Conservation (phyloP, 2,113 vertebrate species). For the Meleagris gallopavo region DNA sequence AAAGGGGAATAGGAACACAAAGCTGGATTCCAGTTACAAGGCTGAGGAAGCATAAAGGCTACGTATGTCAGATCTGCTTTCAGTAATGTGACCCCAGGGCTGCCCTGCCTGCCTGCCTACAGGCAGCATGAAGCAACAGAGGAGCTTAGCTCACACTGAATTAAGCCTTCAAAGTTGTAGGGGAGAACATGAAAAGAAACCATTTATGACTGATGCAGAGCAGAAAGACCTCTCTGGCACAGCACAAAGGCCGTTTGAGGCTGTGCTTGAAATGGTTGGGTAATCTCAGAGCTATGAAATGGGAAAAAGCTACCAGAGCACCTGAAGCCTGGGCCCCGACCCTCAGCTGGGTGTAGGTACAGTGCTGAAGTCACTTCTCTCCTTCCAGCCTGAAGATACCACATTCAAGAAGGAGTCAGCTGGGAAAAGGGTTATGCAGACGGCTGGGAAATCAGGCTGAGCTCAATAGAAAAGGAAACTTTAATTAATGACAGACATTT, state of each 20-base stretch:
- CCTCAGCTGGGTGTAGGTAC: not conserved
- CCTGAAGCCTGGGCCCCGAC: accelerated
- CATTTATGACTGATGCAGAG: not conserved
- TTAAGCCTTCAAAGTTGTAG: not conserved
- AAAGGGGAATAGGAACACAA: not conserved
- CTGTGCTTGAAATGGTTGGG: accelerated
- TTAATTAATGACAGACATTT: not conserved
- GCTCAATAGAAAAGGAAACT: not conserved
- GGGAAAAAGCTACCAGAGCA: not conserved
- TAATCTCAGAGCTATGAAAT: not conserved
- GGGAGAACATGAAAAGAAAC: not conserved
- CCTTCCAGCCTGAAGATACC: not conserved
- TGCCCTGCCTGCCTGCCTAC: constrained; percentile 3
- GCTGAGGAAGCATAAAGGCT: not conserved
- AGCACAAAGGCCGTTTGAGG: not conserved
- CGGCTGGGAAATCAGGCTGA: not conserved
- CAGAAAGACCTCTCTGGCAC: not conserved
- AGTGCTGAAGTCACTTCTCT: not conserved
- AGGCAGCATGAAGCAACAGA: not conserved
- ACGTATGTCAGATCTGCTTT: not conserved
- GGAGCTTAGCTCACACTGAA: constrained; percentile 20
- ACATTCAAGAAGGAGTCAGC: not conserved
- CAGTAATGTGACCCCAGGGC: constrained; percentile 21
- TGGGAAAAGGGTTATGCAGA: not conserved
- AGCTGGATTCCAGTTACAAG: not conserved